Conservation (phyloP, 2,113 vertebrate genomes). For the Crotalus helleri region DNA sequence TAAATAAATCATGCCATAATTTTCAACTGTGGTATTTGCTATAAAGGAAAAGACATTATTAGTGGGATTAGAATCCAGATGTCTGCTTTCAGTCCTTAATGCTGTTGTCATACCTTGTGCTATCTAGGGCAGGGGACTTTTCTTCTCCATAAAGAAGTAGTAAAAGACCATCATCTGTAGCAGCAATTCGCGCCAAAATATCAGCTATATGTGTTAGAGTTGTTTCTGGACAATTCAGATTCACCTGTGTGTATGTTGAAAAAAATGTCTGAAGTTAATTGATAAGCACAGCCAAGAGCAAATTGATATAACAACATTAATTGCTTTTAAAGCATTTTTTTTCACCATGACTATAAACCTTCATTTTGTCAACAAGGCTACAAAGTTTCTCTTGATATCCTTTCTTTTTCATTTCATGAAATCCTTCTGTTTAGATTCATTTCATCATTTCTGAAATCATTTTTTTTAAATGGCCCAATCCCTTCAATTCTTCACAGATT, state of each 20-base stretch:
- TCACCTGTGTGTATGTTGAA: constrained; percentile 60
- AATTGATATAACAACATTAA: neutral
- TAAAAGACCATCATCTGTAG: constrained; percentile 81
- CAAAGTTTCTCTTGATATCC: neutral
- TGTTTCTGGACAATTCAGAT: constrained; percentile 74
- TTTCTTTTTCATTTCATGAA: neutral
- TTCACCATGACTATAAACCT: neutral
- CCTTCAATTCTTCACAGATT: neutral
- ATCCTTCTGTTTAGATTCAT: no score
- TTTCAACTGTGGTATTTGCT: neutral
- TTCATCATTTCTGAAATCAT: neutral
- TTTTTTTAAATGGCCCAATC: neutral
- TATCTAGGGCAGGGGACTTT: constrained; percentile 56
- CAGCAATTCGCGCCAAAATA: constrained; percentile 84
- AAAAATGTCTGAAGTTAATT: neutral
- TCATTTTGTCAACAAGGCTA: neutral
- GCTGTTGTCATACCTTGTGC: constrained; percentile 71
- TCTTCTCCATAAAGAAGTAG: constrained; percentile 85
- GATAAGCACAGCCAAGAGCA: neutral
- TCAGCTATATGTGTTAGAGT: constrained; percentile 84
- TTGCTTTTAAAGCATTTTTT: neutral
- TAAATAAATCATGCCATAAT: neutral
- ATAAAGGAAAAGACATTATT: neutral
- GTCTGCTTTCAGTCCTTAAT: constrained; percentile 29
- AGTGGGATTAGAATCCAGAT: neutral